Evolutionary conservation across 2,113 vertebrate genomes (phyloP), one percentile per base, ranked within the genome.

Genomic region (Lucifuga dentata): DNA sequence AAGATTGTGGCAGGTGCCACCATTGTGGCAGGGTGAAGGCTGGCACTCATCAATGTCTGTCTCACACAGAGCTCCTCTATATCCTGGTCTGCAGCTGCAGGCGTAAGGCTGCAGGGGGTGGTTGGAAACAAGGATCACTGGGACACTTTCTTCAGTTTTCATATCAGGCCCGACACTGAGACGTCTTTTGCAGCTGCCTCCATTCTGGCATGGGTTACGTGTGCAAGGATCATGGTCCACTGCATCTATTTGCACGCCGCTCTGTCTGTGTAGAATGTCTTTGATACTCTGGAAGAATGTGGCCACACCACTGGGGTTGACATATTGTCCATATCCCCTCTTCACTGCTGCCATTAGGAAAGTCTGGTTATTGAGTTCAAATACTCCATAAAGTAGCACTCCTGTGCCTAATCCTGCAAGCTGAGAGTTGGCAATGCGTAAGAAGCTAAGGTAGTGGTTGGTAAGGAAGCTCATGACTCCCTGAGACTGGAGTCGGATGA

Each of bases 271-370:
- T 40, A 99, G 89, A 52, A 94, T 77, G 19, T 98, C 97, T 85
- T 94, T 96, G 87, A 98, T 96, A 88, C 96, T 98, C 83, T 99
- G 95, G 2, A 99, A 99, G 92, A 98, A 99, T 74, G 98, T 97
- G 60, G 95, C 95, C 33, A 96, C 97, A 0, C 96, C 97, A 0
- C 96, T 96, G 75, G 96, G 94, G 68, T 91, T 98, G 44, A 99
- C 94, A 1, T 99, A 99, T 73, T 97, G 96, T 68, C 89, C 95
- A 10, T 88, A 89, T 76, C 80, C 76, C 0, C 96, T 91, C 86
- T 93, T 96, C 78, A 99, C 80, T 0, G 98, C 97, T 0, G 93
- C 95, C 94, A 95, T 93, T 24, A 98, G 83, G 74, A 96, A 97
- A 1, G 98, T 98, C 66, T 93, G 93, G 68, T 98, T 96, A 87